Percentiles rank a stretch among this genome's conserved stretches.
These are phyloP conservation scores for Nesoenas mayeri DNA, from an alignment of 2,113 vertebrate genomes.

Conservation along the genomic window DNA sequence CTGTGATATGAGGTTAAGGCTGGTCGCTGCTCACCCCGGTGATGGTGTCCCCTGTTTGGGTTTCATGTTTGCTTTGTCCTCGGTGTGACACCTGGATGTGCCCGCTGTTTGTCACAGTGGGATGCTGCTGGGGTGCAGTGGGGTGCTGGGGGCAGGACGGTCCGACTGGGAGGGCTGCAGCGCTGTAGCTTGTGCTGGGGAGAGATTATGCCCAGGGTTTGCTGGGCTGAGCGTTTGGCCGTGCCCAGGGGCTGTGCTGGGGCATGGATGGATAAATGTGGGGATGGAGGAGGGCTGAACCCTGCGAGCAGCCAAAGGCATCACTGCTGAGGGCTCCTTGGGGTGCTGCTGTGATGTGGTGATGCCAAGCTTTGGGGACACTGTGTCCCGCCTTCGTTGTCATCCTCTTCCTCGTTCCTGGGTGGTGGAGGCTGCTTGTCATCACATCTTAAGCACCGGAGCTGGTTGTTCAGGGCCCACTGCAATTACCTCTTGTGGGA, in stretches of 20 bases:
- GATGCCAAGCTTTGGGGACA: rapidly evolving
- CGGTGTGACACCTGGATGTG: not conserved
- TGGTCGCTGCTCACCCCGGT: not conserved
- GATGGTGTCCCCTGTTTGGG: not conserved
- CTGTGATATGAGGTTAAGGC: not conserved
- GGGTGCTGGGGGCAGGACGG: rapidly evolving
- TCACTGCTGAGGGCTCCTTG: rapidly evolving
- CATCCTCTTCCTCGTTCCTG: not conserved
- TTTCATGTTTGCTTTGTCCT: not conserved
- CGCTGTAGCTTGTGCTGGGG: not conserved
- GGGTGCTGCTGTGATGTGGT: not conserved
- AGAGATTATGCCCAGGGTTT: not conserved
- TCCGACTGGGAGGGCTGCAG: not conserved
- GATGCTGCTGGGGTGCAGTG: not conserved
- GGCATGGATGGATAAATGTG: rapidly evolving
- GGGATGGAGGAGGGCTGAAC: not conserved
- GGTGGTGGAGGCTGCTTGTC: rapidly evolving
- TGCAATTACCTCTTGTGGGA: rapidly evolving
- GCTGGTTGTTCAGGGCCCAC: not conserved
- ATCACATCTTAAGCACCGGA: not conserved
- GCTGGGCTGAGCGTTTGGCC: not conserved
- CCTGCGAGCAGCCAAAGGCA: rapidly evolving
- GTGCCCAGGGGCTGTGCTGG: not conserved
- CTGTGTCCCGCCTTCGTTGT: rapidly evolving
- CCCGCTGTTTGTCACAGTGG: not conserved